phyloP scores from a whole-genome alignment of 1,140 invertebrate genomes.

The Drosophila repleta region DNA sequence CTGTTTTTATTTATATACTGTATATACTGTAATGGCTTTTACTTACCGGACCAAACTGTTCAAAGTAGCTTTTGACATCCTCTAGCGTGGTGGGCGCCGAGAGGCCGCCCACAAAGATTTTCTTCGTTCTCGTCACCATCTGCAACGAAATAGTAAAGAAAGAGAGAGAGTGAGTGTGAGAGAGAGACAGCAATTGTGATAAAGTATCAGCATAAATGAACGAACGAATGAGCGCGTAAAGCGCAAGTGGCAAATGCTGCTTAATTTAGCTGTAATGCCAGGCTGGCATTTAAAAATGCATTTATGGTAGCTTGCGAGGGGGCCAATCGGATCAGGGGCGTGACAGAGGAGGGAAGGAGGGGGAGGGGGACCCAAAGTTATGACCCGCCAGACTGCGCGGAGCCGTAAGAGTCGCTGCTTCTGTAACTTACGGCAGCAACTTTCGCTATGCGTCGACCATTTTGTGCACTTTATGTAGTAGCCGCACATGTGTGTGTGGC shows the following conservation, averaged over 20 bases:
- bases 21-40: conserved; percentile 4
- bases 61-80: conserved; percentile 99
- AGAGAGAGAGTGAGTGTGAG: conserved; percentile 1
- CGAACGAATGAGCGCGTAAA: conserved; percentile 49
- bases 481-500: conserved; percentile 50
- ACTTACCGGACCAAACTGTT: conserved; percentile 99
- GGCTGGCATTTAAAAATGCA: conserved; percentile 72
- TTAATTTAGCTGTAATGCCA: conserved; percentile 55
- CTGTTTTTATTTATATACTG: not conserved
- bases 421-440: conserved; percentile 74
- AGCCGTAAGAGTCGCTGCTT: conserved; percentile 39
- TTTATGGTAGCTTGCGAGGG: conserved; percentile 39
- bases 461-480: conserved; percentile 79
- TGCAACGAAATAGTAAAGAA: conserved; percentile 85
- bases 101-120: conserved; percentile 99
- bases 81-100: conserved; percentile 99
- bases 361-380: conserved; percentile 54
- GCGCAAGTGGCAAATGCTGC: conserved; percentile 54
- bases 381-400: conserved; percentile 55
- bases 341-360: too few relatives aligned
- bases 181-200: not conserved
- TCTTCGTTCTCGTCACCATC: conserved; percentile 99
- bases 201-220: conserved; percentile 36
- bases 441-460: conserved; percentile 76
- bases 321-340: not conserved